Conservation (phyloP, 2,888 invertebrate species). For the Strigamia transsilvanica region DNA sequence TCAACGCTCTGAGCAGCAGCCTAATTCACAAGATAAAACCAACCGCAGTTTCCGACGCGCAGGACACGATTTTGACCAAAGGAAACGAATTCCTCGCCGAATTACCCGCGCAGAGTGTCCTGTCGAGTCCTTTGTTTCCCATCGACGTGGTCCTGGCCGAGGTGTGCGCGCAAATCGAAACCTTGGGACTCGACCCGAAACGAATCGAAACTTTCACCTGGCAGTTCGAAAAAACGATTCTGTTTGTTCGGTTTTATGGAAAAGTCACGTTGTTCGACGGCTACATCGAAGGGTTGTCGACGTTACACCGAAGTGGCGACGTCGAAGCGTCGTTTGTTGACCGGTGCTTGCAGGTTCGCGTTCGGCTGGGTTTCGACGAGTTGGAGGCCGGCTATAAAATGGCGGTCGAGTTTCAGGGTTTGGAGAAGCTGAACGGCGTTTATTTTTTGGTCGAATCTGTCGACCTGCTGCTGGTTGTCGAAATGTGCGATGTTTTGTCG, state of each 20-base stretch:
- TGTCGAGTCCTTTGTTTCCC: conserved; percentile 86
- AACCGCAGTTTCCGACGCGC: conserved; percentile 76
- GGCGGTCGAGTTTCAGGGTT: conserved; percentile 57
- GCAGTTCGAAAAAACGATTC: conserved; percentile 56
- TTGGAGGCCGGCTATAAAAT: conserved; percentile 59
- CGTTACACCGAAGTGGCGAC: conserved; percentile 71
- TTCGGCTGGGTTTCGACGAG: conserved; percentile 58
- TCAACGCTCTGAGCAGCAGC: conserved; percentile 82
- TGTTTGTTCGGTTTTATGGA: conserved; percentile 64
- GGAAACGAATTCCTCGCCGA: conserved; percentile 78
- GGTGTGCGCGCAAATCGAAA: conserved; percentile 74
- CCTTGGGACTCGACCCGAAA: conserved; percentile 78
- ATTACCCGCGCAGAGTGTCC: conserved; percentile 71
- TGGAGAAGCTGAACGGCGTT: conserved; percentile 53
- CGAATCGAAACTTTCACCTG: conserved; percentile 67
- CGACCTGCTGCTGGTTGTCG: conserved; percentile 31
- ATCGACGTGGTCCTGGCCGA: conserved; percentile 83
- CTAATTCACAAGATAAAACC: conserved; percentile 89
- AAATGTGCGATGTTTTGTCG: conserved; percentile 48
- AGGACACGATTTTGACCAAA: conserved; percentile 75
- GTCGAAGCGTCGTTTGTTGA: conserved; percentile 57
- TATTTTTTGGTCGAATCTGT: conserved; percentile 54
- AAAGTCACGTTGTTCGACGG: conserved; percentile 76
- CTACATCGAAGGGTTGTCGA: conserved; percentile 80
- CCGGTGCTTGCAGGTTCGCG: conserved; percentile 52